Base-by-base conservation (phyloP, 2,888 invertebrate genomes). In the Belgica antarctica region DNA sequence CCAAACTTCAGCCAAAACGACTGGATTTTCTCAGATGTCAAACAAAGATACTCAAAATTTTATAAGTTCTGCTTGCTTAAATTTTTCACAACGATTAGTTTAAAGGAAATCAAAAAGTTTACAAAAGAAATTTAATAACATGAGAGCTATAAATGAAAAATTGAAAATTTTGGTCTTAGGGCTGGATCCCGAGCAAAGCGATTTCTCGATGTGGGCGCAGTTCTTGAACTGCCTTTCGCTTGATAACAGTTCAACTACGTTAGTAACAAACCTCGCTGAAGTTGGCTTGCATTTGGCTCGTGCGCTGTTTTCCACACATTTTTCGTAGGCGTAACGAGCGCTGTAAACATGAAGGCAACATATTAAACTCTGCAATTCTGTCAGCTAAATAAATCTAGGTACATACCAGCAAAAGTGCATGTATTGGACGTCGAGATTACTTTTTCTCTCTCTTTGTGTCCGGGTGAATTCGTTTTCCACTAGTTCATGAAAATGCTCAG, bases 321-420 rank as follows among this genome's bases (percentile, higher is more conserved):
- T 78, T 73, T 80, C 79, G 66, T 80, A 80, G 27, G 79, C 80
- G 70, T 77, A 75, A n/a, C 80, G 77, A 36, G 80, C 77, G 70
- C 80, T 80, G 71, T 1, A 31, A 31, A 31, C 12, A 31, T 31
- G 5, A 31, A 31, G 34, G 5, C 12, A 31, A 8, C 34, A 31
- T 8, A 31, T 8, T 31, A 31, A 31, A 12, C 12, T 31, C 12
- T 31, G 12, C 34, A 12, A 31, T 31, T 8, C 5, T 8, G 5
- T 31, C 34, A 5, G 7, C 34, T 31, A 31, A 8, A 12, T 31
- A 5, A 52, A 52, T 5, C 77, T 74, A n/a, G n/a, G n/a, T n/a
- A n/a, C n/a, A n/a, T 75, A 80, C 80, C 80, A 80, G 70, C 80
- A 80, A 71, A 80, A 79, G 69, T 80, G 78, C 75, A 80, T 75